Evolutionary conservation across 2,113 vertebrate genomes (phyloP).

Genomic region (Chaetodon trifascialis): DNA sequence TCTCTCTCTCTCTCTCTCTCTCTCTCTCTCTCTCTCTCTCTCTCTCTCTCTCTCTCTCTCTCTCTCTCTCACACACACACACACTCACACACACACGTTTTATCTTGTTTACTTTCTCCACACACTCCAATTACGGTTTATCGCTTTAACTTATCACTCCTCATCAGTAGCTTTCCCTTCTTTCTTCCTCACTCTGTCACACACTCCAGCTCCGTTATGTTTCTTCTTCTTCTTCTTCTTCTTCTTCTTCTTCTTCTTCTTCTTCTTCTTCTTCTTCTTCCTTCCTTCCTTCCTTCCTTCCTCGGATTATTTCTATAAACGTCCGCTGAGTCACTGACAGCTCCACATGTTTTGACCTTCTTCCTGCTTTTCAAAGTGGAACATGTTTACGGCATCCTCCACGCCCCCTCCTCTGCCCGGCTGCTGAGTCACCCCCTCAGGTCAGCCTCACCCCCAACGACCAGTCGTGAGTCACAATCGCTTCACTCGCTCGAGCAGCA

Average conservation of each 20-base stretch:
- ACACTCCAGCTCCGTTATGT: neutral
- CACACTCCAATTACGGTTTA: slow-evolving; percentile 22
- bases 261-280: too few species aligned
- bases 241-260: too few species aligned
- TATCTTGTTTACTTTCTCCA: slow-evolving; percentile 30
- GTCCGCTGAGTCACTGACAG: slow-evolving; percentile 39
- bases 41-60: neutral
- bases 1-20: neutral
- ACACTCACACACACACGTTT: neutral
- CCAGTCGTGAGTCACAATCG: slow-evolving; percentile 45
- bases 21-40: neutral
- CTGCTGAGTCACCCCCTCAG: slow-evolving; percentile 12
- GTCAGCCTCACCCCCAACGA: neutral
- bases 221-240: neutral
- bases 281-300: neutral
- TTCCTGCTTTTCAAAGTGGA: neutral
- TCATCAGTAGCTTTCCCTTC: slow-evolving; percentile 19
- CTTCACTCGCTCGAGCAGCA: neutral
- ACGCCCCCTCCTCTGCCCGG: neutral
- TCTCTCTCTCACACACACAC: neutral
- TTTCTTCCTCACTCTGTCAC: neutral
- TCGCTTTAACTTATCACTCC: neutral
- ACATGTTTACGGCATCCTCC: neutral
- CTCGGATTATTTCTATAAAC: slow-evolving; percentile 7
- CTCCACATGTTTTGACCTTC: slow-evolving; percentile 14